Percentiles rank a stretch among this genome's conserved stretches.
Conservation (phyloP, 35 echinoderm and acorn worm species). For the Chiridota heheva region DNA sequence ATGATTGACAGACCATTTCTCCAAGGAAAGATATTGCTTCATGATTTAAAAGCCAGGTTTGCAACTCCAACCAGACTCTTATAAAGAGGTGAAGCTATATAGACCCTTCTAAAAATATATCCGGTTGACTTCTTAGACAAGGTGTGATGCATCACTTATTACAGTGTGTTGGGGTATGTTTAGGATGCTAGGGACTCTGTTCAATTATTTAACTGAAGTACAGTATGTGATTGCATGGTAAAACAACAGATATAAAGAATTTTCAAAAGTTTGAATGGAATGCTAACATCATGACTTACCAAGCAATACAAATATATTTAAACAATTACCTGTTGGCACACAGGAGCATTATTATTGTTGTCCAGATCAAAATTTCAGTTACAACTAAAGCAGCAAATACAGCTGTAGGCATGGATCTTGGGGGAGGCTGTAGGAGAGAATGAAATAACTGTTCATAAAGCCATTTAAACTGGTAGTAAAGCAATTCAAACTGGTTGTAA, state of each 20-base stretch:
- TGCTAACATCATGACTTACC: not conserved
- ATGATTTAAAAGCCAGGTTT: too few relatives aligned
- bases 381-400: constrained; percentile 23
- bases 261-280: not conserved
- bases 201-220: not conserved
- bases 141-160: not conserved
- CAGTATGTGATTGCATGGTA: not conserved
- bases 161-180: not conserved
- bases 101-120: too few relatives aligned
- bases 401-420: not conserved
- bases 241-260: not conserved
- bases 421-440: not conserved
- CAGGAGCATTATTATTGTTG: constrained; percentile 45
- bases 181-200: not conserved
- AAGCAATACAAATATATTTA: not conserved
- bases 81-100: too few relatives aligned
- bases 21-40: too few relatives aligned
- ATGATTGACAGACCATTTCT: too few relatives aligned
- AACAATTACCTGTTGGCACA: constrained; percentile 37
- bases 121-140: too few relatives aligned
- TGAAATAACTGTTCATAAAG: too few relatives aligned
- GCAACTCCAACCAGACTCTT: too few relatives aligned
- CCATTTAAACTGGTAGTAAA: too few relatives aligned
- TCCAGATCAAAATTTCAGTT: constrained; percentile 28
- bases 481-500: too few relatives aligned